A percentile compares a stretch with the other conserved stretches of the same genome.
phyloP scores from a whole-genome alignment of 2,888 invertebrate species.

The Andrena bucephala region DNA sequence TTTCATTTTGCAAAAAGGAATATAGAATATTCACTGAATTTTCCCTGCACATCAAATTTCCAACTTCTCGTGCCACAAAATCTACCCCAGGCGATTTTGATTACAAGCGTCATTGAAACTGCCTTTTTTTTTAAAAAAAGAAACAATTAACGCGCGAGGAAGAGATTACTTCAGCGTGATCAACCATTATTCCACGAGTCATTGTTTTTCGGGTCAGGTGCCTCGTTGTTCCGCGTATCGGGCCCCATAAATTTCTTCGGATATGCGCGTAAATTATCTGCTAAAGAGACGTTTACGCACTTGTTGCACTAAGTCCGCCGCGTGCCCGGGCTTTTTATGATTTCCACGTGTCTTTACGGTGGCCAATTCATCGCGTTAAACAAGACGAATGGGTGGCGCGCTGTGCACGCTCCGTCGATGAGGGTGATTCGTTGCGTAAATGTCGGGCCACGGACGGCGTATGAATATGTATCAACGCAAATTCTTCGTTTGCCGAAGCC shows the following conservation, averaged over 20 bases:
- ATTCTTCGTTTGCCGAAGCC: conserved; percentile 41
- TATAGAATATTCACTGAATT: no score
- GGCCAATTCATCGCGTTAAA: conserved; percentile 40
- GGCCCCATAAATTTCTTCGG: conserved; percentile 37
- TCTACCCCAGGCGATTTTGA: background rate
- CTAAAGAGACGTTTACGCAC: conserved; percentile 58
- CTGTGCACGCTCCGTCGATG: conserved; percentile 36
- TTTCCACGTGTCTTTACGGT: conserved; percentile 49
- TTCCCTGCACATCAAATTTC: no score
- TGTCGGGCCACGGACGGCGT: conserved; percentile 39
- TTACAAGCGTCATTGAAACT: background rate
- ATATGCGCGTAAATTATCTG: conserved; percentile 39
- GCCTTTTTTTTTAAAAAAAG: background rate
- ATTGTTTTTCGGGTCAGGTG: conserved; percentile 29
- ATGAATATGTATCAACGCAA: conserved; percentile 57
- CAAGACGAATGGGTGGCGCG: conserved; percentile 38
- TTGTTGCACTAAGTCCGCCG: conserved; percentile 53
- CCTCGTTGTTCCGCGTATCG: conserved; percentile 5
- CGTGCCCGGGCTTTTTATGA: conserved; percentile 34
- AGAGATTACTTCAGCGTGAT: conserved; percentile 8
- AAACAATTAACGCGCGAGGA: background rate
- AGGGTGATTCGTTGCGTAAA: conserved; percentile 58
- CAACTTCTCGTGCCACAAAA: no score
- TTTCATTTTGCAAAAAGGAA: no score
- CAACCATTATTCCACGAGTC: conserved; percentile 17